Base-by-base conservation (phyloP, 2,888 invertebrate species). In the Dendrolimus houi region DNA sequence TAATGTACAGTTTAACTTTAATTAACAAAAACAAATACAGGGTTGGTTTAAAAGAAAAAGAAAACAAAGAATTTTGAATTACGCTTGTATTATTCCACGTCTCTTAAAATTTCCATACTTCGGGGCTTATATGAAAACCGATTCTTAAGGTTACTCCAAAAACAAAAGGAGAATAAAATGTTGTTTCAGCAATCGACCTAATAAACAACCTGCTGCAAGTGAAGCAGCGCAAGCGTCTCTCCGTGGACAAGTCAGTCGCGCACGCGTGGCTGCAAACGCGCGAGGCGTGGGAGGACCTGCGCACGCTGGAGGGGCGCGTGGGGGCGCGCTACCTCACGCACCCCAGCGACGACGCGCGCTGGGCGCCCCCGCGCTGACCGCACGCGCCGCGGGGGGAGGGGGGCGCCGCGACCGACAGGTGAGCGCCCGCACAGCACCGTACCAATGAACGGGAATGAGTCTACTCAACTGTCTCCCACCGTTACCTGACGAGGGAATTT, bases 121-220 rank as follows among this genome's bases (percentile, higher is more conserved):
- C 2, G 17, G 17, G 29, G 29, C 29, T 29, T 29, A 6, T 29
- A 29, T 29, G 29, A 29, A 29, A 29, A 29, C 6, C 29, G 6
- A 6, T 29, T 29, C 29, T 29, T 29, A 29, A 29, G 29, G 3
- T 6, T 6, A 29, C 6, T 0, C 6, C 14, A 14, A 14, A 14
- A 14, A 14, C 14, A 14, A 14, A 14, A 14, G 54, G 13, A 14
- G 1, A 14, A 14, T 1, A 14, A 14, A 14, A 14, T 55, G 13
- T 66, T 61, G 92, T 92, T 41, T 56, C 92, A 98, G 99, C 99
- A 60, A 98, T 99, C 83, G 99, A 99, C 90, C 93, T 99, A 71
- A 99, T 99, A 76, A 98, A 97, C 89, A 98, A 98, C 90, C 92
- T 99, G 72, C 93, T 99, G 61, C 99, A 99, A 95, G 99, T 97